A percentile compares a stretch with the other conserved stretches of the same genome.
Conservation (phyloP, 2,888 invertebrate genomes). For the Mythimna albipuncta region DNA sequence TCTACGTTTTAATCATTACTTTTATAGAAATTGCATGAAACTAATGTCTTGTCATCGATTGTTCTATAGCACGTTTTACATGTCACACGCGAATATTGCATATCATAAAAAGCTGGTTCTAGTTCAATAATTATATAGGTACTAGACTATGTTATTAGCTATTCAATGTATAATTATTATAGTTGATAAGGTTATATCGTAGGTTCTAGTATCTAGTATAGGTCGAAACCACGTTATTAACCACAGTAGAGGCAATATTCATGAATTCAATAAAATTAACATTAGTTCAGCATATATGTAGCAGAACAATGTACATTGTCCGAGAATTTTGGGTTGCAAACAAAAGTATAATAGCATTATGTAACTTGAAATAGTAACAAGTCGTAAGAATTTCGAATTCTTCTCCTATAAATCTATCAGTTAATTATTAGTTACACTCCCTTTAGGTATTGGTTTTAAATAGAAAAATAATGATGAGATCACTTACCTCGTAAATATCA, state of each 20-base stretch:
- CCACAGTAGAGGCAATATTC: too few species aligned
- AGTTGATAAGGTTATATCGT: constrained; percentile 2
- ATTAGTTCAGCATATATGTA: too few species aligned
- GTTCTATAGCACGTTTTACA: constrained; percentile 34
- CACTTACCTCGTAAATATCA: constrained; percentile 89
- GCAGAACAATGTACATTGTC: too few species aligned
- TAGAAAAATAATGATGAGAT: neutral
- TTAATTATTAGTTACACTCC: too few species aligned
- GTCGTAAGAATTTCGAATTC: too few species aligned
- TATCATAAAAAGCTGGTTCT: constrained; percentile 28
- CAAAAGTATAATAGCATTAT: too few species aligned
- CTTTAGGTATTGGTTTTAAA: too few species aligned
- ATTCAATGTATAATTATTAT: constrained; percentile 14
- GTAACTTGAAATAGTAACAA: too few species aligned
- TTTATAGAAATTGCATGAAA: neutral
- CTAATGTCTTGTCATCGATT: constrained; percentile 22
- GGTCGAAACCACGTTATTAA: too few species aligned
- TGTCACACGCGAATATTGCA: constrained; percentile 51
- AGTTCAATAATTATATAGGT: constrained; percentile 25
- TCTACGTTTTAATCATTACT: neutral
- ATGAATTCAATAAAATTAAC: too few species aligned
- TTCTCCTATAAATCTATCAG: too few species aligned
- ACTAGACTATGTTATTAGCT: constrained; percentile 8
- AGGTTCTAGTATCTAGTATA: neutral
- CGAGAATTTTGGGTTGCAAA: too few species aligned